A percentile compares a stretch with the other conserved stretches of the same genome.
Evolutionary conservation across 1,140 invertebrate species (phyloP).

Genomic region (Tetramorium simillimum): DNA sequence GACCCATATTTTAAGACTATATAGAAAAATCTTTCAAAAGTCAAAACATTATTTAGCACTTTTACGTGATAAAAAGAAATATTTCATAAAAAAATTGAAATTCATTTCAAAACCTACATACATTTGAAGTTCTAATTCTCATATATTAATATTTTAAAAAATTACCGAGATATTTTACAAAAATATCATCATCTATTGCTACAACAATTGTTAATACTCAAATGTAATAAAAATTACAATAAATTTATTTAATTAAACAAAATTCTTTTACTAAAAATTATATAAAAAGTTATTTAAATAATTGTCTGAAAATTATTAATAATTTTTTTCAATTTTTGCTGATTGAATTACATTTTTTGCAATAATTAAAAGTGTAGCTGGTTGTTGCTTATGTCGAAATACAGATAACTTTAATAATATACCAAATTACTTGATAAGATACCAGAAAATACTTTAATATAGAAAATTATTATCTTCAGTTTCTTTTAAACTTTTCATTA

Average conservation of each 20-base stretch:
- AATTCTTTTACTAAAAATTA: background rate
- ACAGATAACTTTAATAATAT: constrained; percentile 20
- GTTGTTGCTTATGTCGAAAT: background rate
- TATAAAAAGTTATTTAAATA: background rate
- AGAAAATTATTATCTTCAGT: background rate
- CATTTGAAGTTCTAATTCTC: background rate
- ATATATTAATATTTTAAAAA: background rate
- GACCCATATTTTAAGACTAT: background rate
- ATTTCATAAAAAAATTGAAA: background rate
- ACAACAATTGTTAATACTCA: background rate
- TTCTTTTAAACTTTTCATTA: background rate
- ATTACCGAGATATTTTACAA: background rate
- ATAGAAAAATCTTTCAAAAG: background rate
- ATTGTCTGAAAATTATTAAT: background rate
- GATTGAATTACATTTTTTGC: background rate
- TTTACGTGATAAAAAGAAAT: background rate
- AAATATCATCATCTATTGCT: background rate
- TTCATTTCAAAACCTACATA: background rate
- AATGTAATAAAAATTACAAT: background rate
- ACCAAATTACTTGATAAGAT: background rate
- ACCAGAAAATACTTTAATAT: background rate
- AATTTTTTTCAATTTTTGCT: background rate
- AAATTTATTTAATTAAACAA: background rate
- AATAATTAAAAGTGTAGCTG: background rate
- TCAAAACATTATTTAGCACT: background rate